phyloP scores from a whole-genome alignment of 2,888 invertebrate genomes.

The Oligia strigilis region DNA sequence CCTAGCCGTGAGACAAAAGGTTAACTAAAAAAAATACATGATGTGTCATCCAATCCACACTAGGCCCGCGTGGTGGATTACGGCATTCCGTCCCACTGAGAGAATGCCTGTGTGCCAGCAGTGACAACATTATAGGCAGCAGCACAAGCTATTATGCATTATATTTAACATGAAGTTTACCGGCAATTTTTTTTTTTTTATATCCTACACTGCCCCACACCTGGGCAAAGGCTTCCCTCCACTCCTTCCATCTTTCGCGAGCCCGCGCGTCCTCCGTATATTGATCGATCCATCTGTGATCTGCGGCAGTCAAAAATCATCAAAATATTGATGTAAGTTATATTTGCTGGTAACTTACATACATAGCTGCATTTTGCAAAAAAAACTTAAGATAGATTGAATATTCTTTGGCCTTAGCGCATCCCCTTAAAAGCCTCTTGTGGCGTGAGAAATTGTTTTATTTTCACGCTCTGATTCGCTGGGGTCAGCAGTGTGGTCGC shows the following conservation, averaged over 20 bases:
- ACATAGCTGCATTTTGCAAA: neutral
- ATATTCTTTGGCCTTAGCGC: neutral
- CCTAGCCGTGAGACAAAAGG: too few relatives aligned
- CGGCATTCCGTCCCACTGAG: too few relatives aligned
- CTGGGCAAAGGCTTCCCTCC: too few relatives aligned
- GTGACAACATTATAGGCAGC: neutral
- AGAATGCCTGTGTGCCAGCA: neutral
- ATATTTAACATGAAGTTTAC: neutral
- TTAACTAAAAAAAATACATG: too few relatives aligned
- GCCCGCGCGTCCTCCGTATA: too few relatives aligned
- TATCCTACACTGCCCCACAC: too few relatives aligned
- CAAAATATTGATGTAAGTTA: too few relatives aligned
- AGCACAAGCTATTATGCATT: neutral
- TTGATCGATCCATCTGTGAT: too few relatives aligned
- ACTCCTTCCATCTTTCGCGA: too few relatives aligned
- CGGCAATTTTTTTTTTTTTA: too few relatives aligned
- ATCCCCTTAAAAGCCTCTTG: neutral
- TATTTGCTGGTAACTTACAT: too few relatives aligned
- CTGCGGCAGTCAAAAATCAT: too few relatives aligned
- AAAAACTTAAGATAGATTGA: neutral
- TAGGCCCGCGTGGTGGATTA: neutral
- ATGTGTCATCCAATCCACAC: neutral
- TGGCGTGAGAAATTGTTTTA: slow-evolving; percentile 30
- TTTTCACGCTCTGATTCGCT: slow-evolving; percentile 51
- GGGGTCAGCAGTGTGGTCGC: slow-evolving; percentile 37